These are phyloP conservation scores for Ametastegia equiseti DNA, from an alignment of 2,888 invertebrate species.

Conservation along the genomic window DNA sequence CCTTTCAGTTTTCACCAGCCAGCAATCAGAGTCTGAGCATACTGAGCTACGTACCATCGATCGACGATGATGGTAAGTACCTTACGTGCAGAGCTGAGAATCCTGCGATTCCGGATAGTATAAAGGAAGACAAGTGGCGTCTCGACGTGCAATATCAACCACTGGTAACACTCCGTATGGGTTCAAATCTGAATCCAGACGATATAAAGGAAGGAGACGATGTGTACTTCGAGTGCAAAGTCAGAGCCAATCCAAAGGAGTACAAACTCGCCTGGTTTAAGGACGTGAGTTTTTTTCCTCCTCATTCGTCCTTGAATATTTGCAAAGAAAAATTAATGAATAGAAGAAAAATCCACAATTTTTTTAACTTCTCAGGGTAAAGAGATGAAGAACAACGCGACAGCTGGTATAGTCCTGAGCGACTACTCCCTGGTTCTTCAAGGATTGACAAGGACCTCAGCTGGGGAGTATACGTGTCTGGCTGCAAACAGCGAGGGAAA, in stretches of 20 bases:
- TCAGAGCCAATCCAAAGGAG: constrained; percentile 89
- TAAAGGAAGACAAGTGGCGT: constrained; percentile 91
- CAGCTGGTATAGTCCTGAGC: constrained; percentile 89
- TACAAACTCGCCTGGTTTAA: constrained; percentile 93
- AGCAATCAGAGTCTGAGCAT: constrained; percentile 90
- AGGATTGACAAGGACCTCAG: constrained; percentile 88
- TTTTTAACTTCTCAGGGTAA: constrained; percentile 80
- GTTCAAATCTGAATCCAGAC: constrained; percentile 89
- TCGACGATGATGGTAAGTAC: constrained; percentile 93
- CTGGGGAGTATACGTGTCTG: constrained; percentile 92
- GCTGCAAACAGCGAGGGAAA: constrained; percentile 92
- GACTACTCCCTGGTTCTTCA: constrained; percentile 92
- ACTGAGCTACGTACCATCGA: constrained; percentile 88
- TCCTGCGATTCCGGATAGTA: constrained; percentile 89
- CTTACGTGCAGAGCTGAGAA: constrained; percentile 93
- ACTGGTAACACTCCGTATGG: constrained; percentile 89
- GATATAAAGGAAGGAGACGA: constrained; percentile 94
- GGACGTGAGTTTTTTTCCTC: constrained; percentile 84
- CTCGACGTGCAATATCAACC: constrained; percentile 95
- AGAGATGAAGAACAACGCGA: constrained; percentile 90
- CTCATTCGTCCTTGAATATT: too few species aligned
- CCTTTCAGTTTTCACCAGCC: constrained; percentile 85
- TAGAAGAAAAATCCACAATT: neutral
- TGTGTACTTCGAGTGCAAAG: constrained; percentile 92
- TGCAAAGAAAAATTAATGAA: neutral